Evolutionary conservation across 2,797 vertebrate species (phyloP).

Genomic region (Euphonia xanthogaster): DNA sequence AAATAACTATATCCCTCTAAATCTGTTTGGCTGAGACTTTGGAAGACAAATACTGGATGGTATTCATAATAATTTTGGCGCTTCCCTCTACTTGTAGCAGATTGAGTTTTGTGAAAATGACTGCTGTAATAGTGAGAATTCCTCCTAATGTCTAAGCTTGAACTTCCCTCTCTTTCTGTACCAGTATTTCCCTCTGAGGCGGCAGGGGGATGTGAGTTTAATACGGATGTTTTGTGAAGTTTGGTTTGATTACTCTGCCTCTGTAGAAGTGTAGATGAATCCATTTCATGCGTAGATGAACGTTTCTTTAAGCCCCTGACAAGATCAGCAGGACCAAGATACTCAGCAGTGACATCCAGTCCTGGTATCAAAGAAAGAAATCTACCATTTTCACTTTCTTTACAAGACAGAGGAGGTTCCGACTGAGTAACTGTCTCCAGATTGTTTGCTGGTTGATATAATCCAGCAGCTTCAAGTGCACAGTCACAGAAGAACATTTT

Average conservation of each 20-base stretch:
- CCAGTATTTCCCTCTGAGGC: not conserved
- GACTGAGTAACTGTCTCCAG: slow-evolving; percentile 6
- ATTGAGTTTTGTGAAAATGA: not conserved
- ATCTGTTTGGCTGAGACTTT: slow-evolving; percentile 77
- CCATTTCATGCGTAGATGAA: not conserved
- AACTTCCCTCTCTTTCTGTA: not conserved
- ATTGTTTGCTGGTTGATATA: slow-evolving; percentile 24
- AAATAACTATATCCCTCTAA: slow-evolving; percentile 82
- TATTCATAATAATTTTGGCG: slow-evolving; percentile 69
- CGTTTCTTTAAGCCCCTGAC: slow-evolving; percentile 51
- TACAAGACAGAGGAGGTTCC: slow-evolving; percentile 71
- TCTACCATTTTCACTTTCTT: slow-evolving; percentile 59
- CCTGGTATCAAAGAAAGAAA: slow-evolving; percentile 82
- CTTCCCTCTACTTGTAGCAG: slow-evolving; percentile 45
- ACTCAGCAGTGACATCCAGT: slow-evolving; percentile 83
- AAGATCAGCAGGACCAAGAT: slow-evolving; percentile 70
- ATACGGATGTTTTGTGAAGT: not conserved
- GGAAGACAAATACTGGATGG: slow-evolving; percentile 64
- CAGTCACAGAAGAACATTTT: slow-evolving; percentile 80
- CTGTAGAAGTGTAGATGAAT: not conserved
- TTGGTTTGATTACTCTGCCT: not conserved
- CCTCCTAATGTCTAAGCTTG: not conserved
- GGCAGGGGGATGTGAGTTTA: not conserved
- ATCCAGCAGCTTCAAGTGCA: not conserved
- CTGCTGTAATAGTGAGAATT: not conserved